Evolutionary conservation across 2,797 vertebrate species (phyloP), one percentile per base, ranked within the genome.

Genomic region (Tenualosa thibaudeaui): DNA sequence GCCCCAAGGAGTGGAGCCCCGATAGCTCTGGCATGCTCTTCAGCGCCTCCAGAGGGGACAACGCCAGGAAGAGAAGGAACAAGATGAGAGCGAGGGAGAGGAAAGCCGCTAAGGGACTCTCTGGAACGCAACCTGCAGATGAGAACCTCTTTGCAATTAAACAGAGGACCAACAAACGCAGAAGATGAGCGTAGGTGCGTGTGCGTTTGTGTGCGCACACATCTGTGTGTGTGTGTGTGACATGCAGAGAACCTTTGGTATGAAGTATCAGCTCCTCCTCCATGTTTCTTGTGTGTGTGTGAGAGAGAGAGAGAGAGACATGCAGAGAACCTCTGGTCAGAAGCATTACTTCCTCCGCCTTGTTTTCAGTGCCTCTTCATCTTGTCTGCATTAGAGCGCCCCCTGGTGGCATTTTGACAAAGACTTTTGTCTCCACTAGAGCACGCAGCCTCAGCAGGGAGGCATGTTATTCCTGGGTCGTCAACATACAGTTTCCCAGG

Each of bases 71-170:
- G 58, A 88, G 22, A 26, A 89, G 84, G 82, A 87, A 46, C 82
- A 87, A 49, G 5, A n/a, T 81, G 3, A 92, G 90, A 86, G 90
- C 91, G 22, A 83, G 85, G 31, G 81, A 82, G 0, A 62, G 68
- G 50, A 89, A 89, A 31, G 83, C 82, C 0, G 84, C 19, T 7
- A 86, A 84, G 4, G 75, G 50, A 9, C 58, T 9, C 0, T 78
- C 81, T 0, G 68, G 84, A 19, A 85, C 84, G 86, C 89, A 93
- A 85, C 91, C 91, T 26, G 84, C 87, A 0, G 94, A 95, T 37
- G 94, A 95, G 88, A 92, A 96, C 90, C 93, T 96, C 85, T 96
- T 96, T 82, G 71, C 58, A 75, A 96, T 96, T 87, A 96, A 95
- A 90, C 95, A 96, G 87, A 94, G 89, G 87, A 93, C 87, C 86